Evolutionary conservation across 2,888 invertebrate species (phyloP).

Genomic region (Alloplasta piceator): DNA sequence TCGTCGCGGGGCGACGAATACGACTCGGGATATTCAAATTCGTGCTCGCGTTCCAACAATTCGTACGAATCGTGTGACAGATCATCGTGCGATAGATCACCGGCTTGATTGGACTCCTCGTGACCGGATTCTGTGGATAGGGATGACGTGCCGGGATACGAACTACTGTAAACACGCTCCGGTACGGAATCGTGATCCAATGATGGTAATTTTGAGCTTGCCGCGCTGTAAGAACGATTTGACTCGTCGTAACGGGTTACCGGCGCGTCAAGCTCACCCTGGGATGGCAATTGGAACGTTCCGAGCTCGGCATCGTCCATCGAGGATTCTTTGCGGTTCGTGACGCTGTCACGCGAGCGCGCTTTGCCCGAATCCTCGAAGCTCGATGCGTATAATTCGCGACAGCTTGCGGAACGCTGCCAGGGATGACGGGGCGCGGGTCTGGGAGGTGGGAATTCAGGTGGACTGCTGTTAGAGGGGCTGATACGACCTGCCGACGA

Average conservation of each 20-base stretch:
- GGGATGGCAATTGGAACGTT: slow-evolving; percentile 79
- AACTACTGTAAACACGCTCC: slow-evolving; percentile 92
- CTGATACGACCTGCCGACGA: slow-evolving; percentile 84
- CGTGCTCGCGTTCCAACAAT: slow-evolving; percentile 88
- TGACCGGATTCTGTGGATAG: slow-evolving; percentile 86
- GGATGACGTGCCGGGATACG: slow-evolving; percentile 92
- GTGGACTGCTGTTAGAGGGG: slow-evolving; percentile 83
- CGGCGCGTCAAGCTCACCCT: slow-evolving; percentile 87
- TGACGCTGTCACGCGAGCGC: slow-evolving; percentile 82
- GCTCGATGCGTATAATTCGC: slow-evolving; percentile 91
- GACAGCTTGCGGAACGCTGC: slow-evolving; percentile 93
- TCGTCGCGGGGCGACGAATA: slow-evolving; percentile 80
- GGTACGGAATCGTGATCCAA: slow-evolving; percentile 88
- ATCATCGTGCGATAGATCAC: slow-evolving; percentile 92
- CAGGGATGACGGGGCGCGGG: slow-evolving; percentile 85
- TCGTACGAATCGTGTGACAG: slow-evolving; percentile 95
- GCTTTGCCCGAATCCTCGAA: slow-evolving; percentile 89
- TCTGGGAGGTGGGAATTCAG: slow-evolving; percentile 83
- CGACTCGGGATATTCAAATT: slow-evolving; percentile 81
- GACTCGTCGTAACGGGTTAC: slow-evolving; percentile 90
- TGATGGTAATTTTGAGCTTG: slow-evolving; percentile 86
- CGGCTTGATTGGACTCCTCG: slow-evolving; percentile 87
- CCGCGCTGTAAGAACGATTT: slow-evolving; percentile 87
- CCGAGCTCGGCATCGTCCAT: slow-evolving; percentile 67
- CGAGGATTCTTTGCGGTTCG: slow-evolving; percentile 26